These are phyloP conservation scores for Beris morrisii DNA, from an alignment of 2,888 invertebrate species.

Conservation along the genomic window DNA sequence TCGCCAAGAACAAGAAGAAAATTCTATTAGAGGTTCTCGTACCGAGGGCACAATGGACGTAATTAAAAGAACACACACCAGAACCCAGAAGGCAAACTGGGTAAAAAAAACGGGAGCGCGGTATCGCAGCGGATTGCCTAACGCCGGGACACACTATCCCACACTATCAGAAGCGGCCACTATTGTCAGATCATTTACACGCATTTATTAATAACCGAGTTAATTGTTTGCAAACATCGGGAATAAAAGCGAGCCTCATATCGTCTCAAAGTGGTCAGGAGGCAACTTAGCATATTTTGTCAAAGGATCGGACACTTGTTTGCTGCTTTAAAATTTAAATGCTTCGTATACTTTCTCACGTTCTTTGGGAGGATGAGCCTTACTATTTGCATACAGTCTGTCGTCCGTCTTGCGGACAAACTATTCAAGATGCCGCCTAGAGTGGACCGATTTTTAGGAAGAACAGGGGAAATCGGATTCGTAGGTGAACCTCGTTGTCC, in stretches of 20 bases:
- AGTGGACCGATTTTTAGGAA: background rate
- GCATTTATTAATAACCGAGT: slow-evolving; percentile 27
- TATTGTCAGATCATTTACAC: slow-evolving; percentile 24
- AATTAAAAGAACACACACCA: slow-evolving; percentile 29
- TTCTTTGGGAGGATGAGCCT: background rate
- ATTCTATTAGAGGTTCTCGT: slow-evolving; percentile 20
- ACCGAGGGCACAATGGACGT: slow-evolving; percentile 27
- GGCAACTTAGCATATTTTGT: slow-evolving; percentile 12
- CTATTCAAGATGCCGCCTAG: background rate
- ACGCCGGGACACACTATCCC: background rate
- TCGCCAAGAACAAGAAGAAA: slow-evolving; percentile 6
- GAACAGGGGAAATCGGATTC: too few relatives aligned
- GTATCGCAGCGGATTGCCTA: background rate
- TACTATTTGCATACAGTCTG: background rate
- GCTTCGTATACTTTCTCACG: slow-evolving; percentile 29
- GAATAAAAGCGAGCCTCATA: slow-evolving; percentile 15
- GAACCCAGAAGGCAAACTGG: slow-evolving; percentile 6
- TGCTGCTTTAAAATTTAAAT: slow-evolving; percentile 14
- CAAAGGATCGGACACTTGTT: slow-evolving; percentile 26
- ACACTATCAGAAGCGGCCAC: background rate
- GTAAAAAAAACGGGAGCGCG: background rate
- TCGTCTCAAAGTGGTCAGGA: slow-evolving; percentile 14
- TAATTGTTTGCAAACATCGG: slow-evolving; percentile 30
- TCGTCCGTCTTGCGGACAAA: background rate
- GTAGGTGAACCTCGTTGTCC: too few relatives aligned